phyloP scores from a whole-genome alignment of 2,113 vertebrate species.

The Epinephelus lanceolatus region DNA sequence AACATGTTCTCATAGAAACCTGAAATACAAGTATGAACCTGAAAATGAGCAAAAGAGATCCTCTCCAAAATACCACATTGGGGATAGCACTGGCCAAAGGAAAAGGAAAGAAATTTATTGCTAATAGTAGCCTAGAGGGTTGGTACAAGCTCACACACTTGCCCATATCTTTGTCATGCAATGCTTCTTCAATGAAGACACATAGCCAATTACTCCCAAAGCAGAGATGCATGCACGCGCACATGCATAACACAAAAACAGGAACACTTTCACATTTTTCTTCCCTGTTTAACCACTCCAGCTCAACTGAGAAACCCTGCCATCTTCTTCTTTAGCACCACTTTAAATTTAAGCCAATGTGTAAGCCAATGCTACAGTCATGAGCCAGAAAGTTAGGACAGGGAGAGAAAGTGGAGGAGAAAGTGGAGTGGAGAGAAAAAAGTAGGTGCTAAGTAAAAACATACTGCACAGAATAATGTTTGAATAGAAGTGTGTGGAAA shows the following conservation, averaged over 20 bases:
- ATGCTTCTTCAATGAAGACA: slow-evolving; percentile 3
- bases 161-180: slow-evolving; percentile 9
- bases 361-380: too few species aligned
- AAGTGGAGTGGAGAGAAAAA: neutral
- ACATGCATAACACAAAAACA: slow-evolving; percentile 8
- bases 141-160: neutral
- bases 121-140: slow-evolving; percentile 8
- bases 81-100: neutral
- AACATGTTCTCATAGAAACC: too few species aligned
- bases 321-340: neutral
- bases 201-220: slow-evolving; percentile 5
- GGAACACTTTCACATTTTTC: neutral
- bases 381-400: neutral
- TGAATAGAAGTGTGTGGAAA: neutral
- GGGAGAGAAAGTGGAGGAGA: neutral
- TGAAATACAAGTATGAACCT: too few species aligned
- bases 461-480: neutral
- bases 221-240: neutral
- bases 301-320: neutral
- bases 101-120: neutral
- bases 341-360: neutral
- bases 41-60: too few species aligned
- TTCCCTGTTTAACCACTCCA: neutral
- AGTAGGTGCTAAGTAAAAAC: neutral
- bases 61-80: neutral